A percentile compares a stretch with the other conserved stretches of the same genome.
Evolutionary conservation across 2,797 vertebrate species (phyloP).

Genomic region (Psittacula echo): DNA sequence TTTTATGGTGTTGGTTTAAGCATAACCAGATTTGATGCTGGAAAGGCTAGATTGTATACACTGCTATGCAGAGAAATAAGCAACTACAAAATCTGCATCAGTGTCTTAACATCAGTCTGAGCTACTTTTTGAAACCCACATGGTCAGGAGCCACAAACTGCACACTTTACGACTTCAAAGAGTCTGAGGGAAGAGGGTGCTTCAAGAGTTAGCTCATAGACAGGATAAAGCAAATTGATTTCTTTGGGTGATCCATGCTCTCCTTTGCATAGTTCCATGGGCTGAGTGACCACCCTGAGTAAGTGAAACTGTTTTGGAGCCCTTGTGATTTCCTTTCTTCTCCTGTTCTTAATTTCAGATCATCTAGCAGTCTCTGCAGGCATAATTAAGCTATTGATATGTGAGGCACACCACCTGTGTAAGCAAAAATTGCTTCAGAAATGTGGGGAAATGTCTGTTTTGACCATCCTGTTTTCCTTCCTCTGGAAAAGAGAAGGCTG

Average conservation of each 20-base stretch:
- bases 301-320: neutral
- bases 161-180: neutral
- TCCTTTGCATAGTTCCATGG: accelerated
- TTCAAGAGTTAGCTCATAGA: neutral
- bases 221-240: neutral
- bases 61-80: neutral
- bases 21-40: neutral
- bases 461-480: neutral
- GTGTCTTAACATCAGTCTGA: neutral
- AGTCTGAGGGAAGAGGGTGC: neutral
- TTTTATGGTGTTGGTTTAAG: neutral
- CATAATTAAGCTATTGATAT: neutral
- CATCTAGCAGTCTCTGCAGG: neutral
- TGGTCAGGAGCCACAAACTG: neutral
- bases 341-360: neutral
- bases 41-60: neutral
- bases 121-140: neutral
- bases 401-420: neutral
- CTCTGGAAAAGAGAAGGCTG: neutral
- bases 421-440: neutral
- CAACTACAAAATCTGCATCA: neutral
- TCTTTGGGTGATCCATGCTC: neutral
- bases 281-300: neutral
- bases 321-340: neutral
- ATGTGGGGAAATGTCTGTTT: neutral